Percentiles rank a stretch among this genome's conserved stretches.
phyloP scores from a whole-genome alignment of 2,888 invertebrate species.

The Hypselothyrea guttata region DNA sequence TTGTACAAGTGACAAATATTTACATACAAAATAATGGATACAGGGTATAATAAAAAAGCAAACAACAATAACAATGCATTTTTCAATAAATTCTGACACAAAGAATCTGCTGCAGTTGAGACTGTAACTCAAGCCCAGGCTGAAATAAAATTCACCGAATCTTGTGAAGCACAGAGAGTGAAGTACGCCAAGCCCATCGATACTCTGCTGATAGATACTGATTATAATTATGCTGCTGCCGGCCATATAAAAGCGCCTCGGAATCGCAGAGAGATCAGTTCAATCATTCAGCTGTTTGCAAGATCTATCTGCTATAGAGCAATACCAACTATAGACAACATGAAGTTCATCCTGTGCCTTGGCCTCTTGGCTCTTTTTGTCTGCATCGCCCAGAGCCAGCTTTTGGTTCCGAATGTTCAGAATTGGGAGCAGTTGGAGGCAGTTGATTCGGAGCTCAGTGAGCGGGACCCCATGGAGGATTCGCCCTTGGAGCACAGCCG shows the following conservation, averaged over 20 bases:
- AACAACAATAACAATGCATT: too few relatives aligned
- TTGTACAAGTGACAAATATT: too few relatives aligned
- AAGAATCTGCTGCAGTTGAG: too few relatives aligned
- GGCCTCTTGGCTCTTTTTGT: neutral
- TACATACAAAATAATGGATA: too few relatives aligned
- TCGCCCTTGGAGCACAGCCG: constrained; percentile 32
- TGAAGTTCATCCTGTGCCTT: constrained; percentile 8
- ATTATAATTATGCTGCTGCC: neutral
- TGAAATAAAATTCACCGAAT: too few relatives aligned
- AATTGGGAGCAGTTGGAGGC: neutral
- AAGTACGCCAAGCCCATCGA: neutral
- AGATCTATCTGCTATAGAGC: too few relatives aligned
- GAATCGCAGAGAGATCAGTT: too few relatives aligned
- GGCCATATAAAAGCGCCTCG: too few relatives aligned
- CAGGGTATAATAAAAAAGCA: too few relatives aligned
- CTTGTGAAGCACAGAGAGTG: neutral
- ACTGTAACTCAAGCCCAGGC: too few relatives aligned
- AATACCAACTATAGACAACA: constrained; percentile 6
- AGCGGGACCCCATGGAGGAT: neutral
- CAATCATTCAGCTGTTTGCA: too few relatives aligned
- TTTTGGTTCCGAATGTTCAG: neutral
- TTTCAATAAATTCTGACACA: too few relatives aligned
- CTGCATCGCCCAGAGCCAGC: neutral
- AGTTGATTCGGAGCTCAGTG: neutral
- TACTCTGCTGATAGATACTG: neutral